Base-by-base conservation (phyloP, 2,113 vertebrate genomes). In the Brienomyrus brachyistius region DNA sequence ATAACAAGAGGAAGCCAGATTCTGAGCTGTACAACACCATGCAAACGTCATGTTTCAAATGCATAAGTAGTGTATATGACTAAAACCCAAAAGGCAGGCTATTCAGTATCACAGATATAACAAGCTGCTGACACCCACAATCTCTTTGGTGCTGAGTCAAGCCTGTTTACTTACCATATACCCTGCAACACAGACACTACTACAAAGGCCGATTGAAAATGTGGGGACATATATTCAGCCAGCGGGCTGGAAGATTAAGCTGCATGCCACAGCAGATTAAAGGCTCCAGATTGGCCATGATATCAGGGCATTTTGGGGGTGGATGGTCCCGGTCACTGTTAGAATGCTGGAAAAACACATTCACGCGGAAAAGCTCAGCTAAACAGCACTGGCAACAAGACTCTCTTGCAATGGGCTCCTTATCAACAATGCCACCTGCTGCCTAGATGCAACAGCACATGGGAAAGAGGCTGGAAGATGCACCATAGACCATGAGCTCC, bases 191-290 rank as follows among this genome's bases (percentile, higher is more conserved):
- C n/a, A 21, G 48, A 11, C 51, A 87, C 51, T 21, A 31, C n/a
- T 35, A 19, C 23, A 54, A 31, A 87, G 7, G n/a, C 11, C 3
- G 6, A n/a, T 19, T 54, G 85, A 35, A 19, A 51, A 52, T 56
- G 85, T n/a, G 27, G 50, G 11, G 31, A 23, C 11, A 54, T 9
- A 40, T 87, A 54, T 40, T 87, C 51, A 87, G 85, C 51, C n/a
- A 54, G 85, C 23, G 2, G 27, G n/a, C 85, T 35, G 7, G 48
- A 54, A 52, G 51, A 87, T 56, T 87, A 87, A 87, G 23, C 51
- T 87, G 27, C 50, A 87, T 87, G 85, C 50, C 51, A 35, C 27
- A 87, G 51, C 23, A 35, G 85, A 87, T 87, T 87, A 54, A 87
- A 87, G 85, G 35, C 85, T 56, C 23, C 48, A 54, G 85, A 87